A percentile compares a stretch with the other conserved stretches of the same genome.
Evolutionary conservation across 2,888 invertebrate species (phyloP).

Genomic region (Trisateles emortualis): DNA sequence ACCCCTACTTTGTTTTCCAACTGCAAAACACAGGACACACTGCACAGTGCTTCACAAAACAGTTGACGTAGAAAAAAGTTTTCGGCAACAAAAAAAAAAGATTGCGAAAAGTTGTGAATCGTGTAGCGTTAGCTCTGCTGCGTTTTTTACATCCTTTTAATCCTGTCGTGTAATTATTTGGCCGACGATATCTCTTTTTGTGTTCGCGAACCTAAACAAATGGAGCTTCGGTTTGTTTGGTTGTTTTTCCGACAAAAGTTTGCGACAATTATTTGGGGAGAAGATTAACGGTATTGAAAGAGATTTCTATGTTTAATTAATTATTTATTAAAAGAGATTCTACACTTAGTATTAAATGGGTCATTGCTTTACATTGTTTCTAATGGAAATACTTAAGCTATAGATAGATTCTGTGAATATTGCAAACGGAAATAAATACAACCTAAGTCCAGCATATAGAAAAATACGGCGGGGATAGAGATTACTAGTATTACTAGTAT

Average conservation of each 20-base stretch:
- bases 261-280: constrained; percentile 31
- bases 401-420: neutral
- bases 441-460: too few relatives aligned
- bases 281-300: constrained; percentile 30
- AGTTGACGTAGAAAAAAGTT: constrained; percentile 39
- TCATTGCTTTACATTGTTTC: constrained; percentile 1
- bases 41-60: constrained; percentile 34
- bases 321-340: constrained; percentile 5
- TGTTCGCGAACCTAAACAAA: constrained; percentile 47
- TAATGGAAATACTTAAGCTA: neutral
- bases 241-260: constrained; percentile 30
- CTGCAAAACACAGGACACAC: constrained; percentile 31
- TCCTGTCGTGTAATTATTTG: constrained; percentile 52
- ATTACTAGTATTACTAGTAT: too few relatives aligned
- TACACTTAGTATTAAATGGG: neutral
- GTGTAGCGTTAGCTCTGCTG: constrained; percentile 36
- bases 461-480: too few relatives aligned
- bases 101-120: constrained; percentile 40
- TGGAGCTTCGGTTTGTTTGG: constrained; percentile 27
- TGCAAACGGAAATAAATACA: neutral
- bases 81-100: constrained; percentile 23
- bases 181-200: constrained; percentile 37
- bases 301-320: constrained; percentile 13
- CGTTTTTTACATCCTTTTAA: constrained; percentile 41
- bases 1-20: constrained; percentile 38